phyloP scores from a whole-genome alignment of 2,888 invertebrate species.

The Bombyx huttoni region DNA sequence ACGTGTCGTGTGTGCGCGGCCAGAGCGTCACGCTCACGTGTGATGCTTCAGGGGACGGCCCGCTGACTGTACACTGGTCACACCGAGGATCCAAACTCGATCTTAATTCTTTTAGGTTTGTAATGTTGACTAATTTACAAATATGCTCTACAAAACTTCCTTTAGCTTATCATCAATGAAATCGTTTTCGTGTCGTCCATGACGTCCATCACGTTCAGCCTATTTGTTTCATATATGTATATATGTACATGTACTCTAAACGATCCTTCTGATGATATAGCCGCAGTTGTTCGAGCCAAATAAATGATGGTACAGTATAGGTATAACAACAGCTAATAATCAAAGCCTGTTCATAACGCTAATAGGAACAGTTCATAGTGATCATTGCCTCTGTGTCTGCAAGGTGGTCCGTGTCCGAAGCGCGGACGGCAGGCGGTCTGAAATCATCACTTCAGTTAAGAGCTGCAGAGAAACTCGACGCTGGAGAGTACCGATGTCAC shows the following conservation, averaged over 20 bases:
- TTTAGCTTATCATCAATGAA: no score
- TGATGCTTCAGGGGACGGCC: slow-evolving; percentile 84
- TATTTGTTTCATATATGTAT: no score
- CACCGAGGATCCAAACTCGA: slow-evolving; percentile 78
- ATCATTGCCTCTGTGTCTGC: not conserved
- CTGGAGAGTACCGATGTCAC: slow-evolving; percentile 79
- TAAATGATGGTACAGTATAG: no score
- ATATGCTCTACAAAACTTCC: not conserved
- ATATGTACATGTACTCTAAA: no score
- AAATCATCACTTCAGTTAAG: slow-evolving; percentile 77
- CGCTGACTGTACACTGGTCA: slow-evolving; percentile 83
- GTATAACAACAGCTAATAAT: no score
- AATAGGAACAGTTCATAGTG: no score
- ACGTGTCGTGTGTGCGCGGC: slow-evolving; percentile 73
- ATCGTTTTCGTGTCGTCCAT: no score
- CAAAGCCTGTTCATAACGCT: no score
- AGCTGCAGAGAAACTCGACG: slow-evolving; percentile 77
- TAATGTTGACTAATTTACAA: not conserved
- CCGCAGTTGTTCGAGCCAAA: no score
- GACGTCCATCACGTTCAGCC: no score
- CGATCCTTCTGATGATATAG: no score
- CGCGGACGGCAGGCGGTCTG: slow-evolving; percentile 75
- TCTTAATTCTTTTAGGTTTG: slow-evolving; percentile 71
- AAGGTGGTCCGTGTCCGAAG: slow-evolving; percentile 75
- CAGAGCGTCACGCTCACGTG: slow-evolving; percentile 76